Percentiles rank a stretch among this genome's conserved stretches.
Conservation (phyloP, 2,797 vertebrate genomes). For the Dromococcyx pavoninus region DNA sequence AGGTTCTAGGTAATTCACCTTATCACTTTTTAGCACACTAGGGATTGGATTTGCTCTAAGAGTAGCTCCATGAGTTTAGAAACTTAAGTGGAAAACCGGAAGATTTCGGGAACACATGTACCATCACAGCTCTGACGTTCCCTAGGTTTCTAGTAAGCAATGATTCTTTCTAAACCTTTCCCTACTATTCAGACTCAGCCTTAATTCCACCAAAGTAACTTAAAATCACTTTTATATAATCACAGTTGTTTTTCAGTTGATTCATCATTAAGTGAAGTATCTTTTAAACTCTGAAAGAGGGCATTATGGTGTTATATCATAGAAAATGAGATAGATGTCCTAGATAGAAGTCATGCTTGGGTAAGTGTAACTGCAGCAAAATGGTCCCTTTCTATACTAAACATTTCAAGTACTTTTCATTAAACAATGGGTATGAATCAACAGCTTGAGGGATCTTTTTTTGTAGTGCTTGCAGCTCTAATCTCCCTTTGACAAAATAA, state of each 20-base stretch:
- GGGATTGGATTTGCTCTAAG: not conserved
- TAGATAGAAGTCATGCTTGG: not conserved
- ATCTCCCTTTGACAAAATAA: not conserved
- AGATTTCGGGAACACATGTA: not conserved
- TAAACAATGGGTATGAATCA: not conserved
- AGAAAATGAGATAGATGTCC: not conserved
- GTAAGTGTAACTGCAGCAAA: not conserved
- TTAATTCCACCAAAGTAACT: not conserved
- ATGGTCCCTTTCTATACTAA: not conserved
- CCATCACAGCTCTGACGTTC: not conserved
- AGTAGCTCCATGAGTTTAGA: not conserved
- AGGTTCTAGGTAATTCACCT: not conserved
- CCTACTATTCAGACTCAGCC: not conserved
- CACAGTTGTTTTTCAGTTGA: not conserved
- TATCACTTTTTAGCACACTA: not conserved
- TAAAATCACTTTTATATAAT: not conserved
- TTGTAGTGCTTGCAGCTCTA: not conserved
- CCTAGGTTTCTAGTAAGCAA: not conserved
- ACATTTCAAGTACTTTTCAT: not conserved
- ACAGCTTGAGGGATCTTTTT: not conserved
- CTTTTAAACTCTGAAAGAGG: not conserved
- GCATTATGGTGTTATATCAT: not conserved
- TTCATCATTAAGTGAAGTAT: not conserved
- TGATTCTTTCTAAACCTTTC: not conserved
- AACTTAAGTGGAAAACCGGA: not conserved